Conservation (phyloP, 2,888 invertebrate genomes). For the Diplazon laetatorius region DNA sequence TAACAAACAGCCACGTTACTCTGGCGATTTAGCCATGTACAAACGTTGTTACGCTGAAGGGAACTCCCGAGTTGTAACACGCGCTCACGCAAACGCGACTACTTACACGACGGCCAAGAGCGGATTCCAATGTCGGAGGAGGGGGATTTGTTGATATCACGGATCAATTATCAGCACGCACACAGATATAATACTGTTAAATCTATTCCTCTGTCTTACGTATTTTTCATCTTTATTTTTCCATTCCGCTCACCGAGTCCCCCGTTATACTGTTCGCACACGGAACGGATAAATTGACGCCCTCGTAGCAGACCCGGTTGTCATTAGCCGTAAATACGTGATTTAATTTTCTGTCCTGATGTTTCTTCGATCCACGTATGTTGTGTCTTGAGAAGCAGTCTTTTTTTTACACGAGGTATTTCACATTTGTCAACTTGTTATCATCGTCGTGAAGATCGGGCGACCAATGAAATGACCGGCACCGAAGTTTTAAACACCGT, state of each 20-base stretch:
- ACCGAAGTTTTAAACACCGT: slow-evolving; percentile 27
- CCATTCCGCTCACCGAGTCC: background rate
- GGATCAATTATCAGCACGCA: slow-evolving; percentile 4
- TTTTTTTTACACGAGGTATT: background rate
- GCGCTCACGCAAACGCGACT: slow-evolving; percentile 14
- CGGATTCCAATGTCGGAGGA: no score
- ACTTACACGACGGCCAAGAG: background rate
- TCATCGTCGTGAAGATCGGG: background rate
- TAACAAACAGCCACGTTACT: background rate
- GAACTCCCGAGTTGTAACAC: slow-evolving; percentile 15
- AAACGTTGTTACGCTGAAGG: slow-evolving; percentile 30
- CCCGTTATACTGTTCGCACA: slow-evolving; percentile 9
- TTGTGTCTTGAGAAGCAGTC: background rate
- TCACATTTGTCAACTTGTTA: slow-evolving; percentile 4
- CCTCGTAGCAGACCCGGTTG: background rate
- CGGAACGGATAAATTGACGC: slow-evolving; percentile 1
- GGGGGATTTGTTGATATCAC: background rate
- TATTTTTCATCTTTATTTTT: background rate
- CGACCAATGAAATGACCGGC: background rate
- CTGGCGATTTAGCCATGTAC: background rate
- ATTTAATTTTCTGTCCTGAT: no score
- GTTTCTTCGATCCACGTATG: background rate
- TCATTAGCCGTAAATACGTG: no score
- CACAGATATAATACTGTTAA: slow-evolving; percentile 5
- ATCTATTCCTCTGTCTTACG: background rate